A percentile compares a stretch with the other conserved stretches of the same genome.
phyloP scores from a whole-genome alignment of 1,140 invertebrate genomes.

The Plectrocnemia conspersa region DNA sequence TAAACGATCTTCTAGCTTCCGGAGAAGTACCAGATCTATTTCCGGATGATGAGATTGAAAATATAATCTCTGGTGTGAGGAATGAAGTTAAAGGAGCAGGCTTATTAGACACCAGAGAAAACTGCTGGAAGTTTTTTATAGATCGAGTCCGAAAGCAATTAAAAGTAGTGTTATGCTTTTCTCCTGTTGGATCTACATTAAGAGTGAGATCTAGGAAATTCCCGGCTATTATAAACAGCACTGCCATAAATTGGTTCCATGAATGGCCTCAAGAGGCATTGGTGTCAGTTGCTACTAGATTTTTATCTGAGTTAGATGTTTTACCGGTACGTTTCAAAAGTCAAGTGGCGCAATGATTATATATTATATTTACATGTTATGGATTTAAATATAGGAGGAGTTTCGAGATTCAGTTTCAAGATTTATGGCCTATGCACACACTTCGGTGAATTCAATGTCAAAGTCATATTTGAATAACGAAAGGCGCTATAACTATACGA shows the following conservation, averaged over 20 bases:
- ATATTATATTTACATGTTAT: slow-evolving; percentile 21
- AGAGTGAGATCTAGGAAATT: slow-evolving; percentile 89
- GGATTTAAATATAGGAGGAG: slow-evolving; percentile 50
- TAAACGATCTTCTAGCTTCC: slow-evolving; percentile 92
- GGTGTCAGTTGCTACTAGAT: slow-evolving; percentile 86
- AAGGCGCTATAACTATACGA: slow-evolving; percentile 92
- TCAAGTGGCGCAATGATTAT: slow-evolving; percentile 31
- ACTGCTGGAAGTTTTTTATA: slow-evolving; percentile 97
- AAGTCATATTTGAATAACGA: slow-evolving; percentile 83
- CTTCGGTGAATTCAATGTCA: slow-evolving; percentile 87
- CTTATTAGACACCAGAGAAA: slow-evolving; percentile 85
- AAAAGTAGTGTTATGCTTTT: slow-evolving; percentile 91
- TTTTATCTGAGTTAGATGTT: slow-evolving; percentile 76
- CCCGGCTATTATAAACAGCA: slow-evolving; percentile 92
- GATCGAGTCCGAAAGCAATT: slow-evolving; percentile 86
- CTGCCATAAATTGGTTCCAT: slow-evolving; percentile 96
- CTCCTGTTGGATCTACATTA: slow-evolving; percentile 87
- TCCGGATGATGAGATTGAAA: slow-evolving; percentile 93
- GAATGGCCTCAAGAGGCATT: slow-evolving; percentile 96
- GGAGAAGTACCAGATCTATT: slow-evolving; percentile 95
- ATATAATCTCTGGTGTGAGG: slow-evolving; percentile 82
- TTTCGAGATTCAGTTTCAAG: slow-evolving; percentile 73
- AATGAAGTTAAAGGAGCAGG: slow-evolving; percentile 85
- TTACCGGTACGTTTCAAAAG: slow-evolving; percentile 60
- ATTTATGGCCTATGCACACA: slow-evolving; percentile 94